Conservation (phyloP, 2,113 vertebrate genomes). For the Trachemys scripta region DNA sequence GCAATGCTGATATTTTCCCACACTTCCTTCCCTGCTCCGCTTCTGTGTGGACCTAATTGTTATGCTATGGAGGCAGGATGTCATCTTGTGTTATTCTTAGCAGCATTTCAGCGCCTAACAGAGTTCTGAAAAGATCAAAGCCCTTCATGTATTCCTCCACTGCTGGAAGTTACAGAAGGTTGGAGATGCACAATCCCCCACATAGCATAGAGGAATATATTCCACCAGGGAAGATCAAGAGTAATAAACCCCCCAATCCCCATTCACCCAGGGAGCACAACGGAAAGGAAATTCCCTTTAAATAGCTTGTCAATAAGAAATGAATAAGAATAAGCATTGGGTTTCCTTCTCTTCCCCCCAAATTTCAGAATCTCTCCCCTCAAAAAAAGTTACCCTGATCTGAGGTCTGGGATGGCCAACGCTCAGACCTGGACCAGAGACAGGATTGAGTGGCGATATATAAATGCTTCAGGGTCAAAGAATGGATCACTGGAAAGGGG, state of each 20-base stretch:
- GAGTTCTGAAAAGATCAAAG: conserved; percentile 32
- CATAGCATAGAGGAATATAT: conserved; percentile 12
- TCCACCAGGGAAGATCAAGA: neutral
- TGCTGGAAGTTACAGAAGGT: neutral
- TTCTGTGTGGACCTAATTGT: conserved; percentile 55
- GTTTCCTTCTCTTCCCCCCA: neutral
- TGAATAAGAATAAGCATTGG: neutral
- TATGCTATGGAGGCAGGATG: conserved; percentile 58
- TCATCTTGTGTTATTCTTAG: conserved; percentile 68
- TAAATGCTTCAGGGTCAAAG: neutral
- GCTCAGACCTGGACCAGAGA: accelerated
- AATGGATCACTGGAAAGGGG: neutral
- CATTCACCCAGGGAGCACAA: neutral
- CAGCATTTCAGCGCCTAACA: conserved; percentile 37
- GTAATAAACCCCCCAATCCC: neutral
- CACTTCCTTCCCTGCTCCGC: conserved; percentile 59
- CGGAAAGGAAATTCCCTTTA: neutral
- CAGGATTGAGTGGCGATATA: neutral
- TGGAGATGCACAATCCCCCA: neutral
- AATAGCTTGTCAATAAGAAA: conserved; percentile 30
- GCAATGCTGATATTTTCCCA: conserved; percentile 62
- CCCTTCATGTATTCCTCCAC: conserved; percentile 14
- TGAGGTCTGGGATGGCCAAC: neutral
- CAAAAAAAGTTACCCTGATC: neutral
- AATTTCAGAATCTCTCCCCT: conserved; percentile 10